Evolutionary conservation across 2,113 vertebrate genomes (phyloP).

Genomic region (Grammomys surdaster): DNA sequence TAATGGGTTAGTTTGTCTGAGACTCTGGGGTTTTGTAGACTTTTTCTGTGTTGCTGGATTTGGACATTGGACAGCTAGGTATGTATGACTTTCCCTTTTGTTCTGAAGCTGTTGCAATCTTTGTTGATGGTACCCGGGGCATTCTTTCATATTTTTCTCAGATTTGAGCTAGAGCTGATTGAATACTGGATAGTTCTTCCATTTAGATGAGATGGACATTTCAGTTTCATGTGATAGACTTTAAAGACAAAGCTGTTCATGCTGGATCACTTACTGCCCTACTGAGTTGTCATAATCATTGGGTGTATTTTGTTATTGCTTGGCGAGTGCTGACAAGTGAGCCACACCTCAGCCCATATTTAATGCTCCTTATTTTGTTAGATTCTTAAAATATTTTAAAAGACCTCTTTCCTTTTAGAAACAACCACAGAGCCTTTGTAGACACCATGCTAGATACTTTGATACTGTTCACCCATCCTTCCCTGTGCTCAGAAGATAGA

Average conservation of each 20-base stretch:
- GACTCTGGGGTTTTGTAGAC: neutral
- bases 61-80: neutral
- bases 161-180: slow-evolving; percentile 41
- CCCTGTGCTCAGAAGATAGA: slow-evolving; percentile 21
- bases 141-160: slow-evolving; percentile 11
- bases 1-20: neutral
- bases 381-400: slow-evolving; percentile 59
- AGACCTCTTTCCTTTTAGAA: slow-evolving; percentile 26
- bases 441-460: neutral
- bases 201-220: slow-evolving; percentile 40
- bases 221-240: slow-evolving; percentile 45
- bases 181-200: neutral
- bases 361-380: slow-evolving; percentile 58
- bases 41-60: neutral
- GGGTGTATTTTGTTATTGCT: neutral
- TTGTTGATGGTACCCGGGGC: neutral
- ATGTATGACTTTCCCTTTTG: slow-evolving; percentile 19
- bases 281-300: slow-evolving; percentile 14
- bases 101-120: slow-evolving; percentile 4
- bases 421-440: neutral
- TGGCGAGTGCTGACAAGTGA: neutral
- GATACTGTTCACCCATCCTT: neutral
- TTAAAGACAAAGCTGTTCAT: slow-evolving; percentile 10
- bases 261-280: slow-evolving; percentile 29
- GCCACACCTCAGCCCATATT: neutral